Conservation (phyloP, 1,140 invertebrate species). For the Frieseomelitta varia region DNA sequence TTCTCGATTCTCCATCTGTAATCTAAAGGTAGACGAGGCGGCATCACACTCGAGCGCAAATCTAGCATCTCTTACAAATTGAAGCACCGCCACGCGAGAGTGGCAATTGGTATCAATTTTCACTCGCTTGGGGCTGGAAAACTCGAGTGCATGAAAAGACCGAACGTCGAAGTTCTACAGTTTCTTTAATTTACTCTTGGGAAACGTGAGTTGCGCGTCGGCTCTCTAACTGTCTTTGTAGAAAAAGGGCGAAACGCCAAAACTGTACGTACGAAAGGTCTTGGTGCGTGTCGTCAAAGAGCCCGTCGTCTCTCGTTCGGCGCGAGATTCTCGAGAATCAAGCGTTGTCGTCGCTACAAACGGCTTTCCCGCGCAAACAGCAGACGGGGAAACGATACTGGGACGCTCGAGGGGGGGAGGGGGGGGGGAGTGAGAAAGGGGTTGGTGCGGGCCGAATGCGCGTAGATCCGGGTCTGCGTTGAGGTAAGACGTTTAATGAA, state of each 20-base stretch:
- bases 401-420: not conserved
- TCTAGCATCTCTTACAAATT: slow-evolving; percentile 91
- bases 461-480: slow-evolving; percentile 35
- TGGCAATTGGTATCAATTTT: slow-evolving; percentile 86
- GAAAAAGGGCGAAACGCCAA: slow-evolving; percentile 58
- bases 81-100: slow-evolving; percentile 91
- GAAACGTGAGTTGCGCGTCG: slow-evolving; percentile 94
- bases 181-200: slow-evolving; percentile 94
- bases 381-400: not conserved
- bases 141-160: slow-evolving; percentile 93
- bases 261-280: not conserved
- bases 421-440: not conserved
- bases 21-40: slow-evolving; percentile 89
- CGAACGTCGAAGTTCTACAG: slow-evolving; percentile 93
- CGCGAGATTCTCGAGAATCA: not conserved
- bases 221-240: slow-evolving; percentile 78
- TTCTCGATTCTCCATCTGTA: slow-evolving; percentile 96
- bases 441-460: not conserved
- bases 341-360: not conserved
- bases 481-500: slow-evolving; percentile 80
- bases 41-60: slow-evolving; percentile 92
- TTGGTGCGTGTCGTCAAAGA: too few relatives aligned
- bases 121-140: slow-evolving; percentile 91
- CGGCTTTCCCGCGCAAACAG: slow-evolving; percentile 12
- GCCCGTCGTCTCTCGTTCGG: not conserved